Evolutionary conservation across 2,113 vertebrate species (phyloP).

Genomic region (Zosterops hypoxanthus): DNA sequence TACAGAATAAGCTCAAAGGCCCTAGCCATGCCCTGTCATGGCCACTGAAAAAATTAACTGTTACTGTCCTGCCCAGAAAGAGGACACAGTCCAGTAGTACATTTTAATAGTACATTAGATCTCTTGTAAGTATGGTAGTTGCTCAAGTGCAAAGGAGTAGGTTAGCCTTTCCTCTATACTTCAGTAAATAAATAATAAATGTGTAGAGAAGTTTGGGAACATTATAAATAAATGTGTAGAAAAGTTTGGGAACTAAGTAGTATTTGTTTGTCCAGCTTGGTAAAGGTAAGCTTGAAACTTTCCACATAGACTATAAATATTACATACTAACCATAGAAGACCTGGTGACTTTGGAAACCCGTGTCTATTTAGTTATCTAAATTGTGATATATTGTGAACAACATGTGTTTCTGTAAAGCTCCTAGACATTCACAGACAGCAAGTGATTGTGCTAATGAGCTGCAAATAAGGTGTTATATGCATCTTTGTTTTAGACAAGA

Average conservation of each 20-base stretch:
- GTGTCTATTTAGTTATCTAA: background rate
- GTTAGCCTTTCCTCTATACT: background rate
- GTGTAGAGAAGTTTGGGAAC: background rate
- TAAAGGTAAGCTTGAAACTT: background rate
- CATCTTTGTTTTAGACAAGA: background rate
- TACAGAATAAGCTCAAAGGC: background rate
- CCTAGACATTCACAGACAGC: fast-evolving
- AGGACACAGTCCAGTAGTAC: background rate
- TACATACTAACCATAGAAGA: background rate
- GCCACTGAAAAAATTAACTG: background rate
- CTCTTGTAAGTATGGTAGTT: background rate
- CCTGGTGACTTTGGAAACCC: background rate
- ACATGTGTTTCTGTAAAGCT: background rate
- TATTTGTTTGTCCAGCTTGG: background rate
- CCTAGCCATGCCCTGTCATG: background rate
- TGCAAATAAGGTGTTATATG: background rate
- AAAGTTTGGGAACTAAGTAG: background rate
- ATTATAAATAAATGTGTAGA: background rate
- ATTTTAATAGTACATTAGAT: background rate
- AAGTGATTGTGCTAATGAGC: background rate
- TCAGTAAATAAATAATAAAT: background rate
- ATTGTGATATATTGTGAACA: background rate
- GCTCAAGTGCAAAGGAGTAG: background rate
- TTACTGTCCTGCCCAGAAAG: background rate
- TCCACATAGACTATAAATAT: fast-evolving